These are phyloP conservation scores for Drosophila hydei DNA, from an alignment of 1,140 invertebrate species.

Conservation along the genomic window DNA sequence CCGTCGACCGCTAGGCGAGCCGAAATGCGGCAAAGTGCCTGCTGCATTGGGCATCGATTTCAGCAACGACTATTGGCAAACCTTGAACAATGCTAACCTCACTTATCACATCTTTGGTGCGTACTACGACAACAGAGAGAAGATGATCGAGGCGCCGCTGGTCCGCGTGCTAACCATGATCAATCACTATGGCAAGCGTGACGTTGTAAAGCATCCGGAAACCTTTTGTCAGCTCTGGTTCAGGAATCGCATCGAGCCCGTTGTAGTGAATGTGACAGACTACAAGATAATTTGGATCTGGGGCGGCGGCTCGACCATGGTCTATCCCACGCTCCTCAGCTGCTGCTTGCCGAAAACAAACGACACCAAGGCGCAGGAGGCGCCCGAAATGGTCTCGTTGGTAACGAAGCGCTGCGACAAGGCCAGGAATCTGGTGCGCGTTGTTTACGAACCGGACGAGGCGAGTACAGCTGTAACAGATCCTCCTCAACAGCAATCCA, in stretches of 20 bases:
- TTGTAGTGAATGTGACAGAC: slow-evolving; percentile 90
- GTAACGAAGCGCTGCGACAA: slow-evolving; percentile 90
- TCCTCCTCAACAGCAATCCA: neutral
- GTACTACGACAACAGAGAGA: slow-evolving; percentile 91
- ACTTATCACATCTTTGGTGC: slow-evolving; percentile 94
- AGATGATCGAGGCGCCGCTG: slow-evolving; percentile 89
- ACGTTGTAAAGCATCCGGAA: slow-evolving; percentile 85
- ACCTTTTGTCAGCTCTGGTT: slow-evolving; percentile 93
- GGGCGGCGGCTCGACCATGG: slow-evolving; percentile 93
- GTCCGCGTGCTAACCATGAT: slow-evolving; percentile 94
- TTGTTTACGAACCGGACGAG: slow-evolving; percentile 88
- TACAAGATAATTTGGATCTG: slow-evolving; percentile 97
- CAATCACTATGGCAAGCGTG: slow-evolving; percentile 83
- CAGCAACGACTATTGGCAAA: slow-evolving; percentile 88
- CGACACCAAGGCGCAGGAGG: slow-evolving; percentile 86
- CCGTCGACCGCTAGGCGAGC: neutral
- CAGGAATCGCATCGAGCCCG: slow-evolving; percentile 89
- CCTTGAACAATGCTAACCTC: slow-evolving; percentile 89
- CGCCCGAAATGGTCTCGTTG: slow-evolving; percentile 92
- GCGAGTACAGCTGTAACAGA: neutral
- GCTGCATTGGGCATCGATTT: slow-evolving; percentile 50
- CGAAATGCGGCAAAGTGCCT: slow-evolving; percentile 45
- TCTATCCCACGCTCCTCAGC: slow-evolving; percentile 93
- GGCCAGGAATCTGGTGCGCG: slow-evolving; percentile 91
- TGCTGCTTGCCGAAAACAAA: slow-evolving; percentile 89